Conservation (phyloP, 2,888 invertebrate genomes). For the Tryphoninae sp. region DNA sequence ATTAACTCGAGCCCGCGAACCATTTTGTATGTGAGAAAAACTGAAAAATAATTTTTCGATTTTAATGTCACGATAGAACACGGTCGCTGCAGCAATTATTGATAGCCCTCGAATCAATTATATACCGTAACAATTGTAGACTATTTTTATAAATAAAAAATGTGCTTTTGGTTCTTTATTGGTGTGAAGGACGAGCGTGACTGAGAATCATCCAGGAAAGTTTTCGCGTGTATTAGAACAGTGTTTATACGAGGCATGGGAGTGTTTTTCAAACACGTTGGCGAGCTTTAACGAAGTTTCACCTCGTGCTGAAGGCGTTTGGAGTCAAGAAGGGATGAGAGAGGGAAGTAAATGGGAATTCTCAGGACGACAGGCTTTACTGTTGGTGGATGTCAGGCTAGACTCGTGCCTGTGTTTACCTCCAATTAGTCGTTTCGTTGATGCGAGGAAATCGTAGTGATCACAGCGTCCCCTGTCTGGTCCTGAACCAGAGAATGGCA, state of each 20-base stretch:
- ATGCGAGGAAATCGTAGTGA: conserved; percentile 22
- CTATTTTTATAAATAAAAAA: too few species aligned
- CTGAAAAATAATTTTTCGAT: too few species aligned
- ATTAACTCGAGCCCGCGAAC: too few species aligned
- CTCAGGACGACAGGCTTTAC: neutral
- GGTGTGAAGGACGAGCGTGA: neutral
- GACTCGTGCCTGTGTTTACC: conserved; percentile 6
- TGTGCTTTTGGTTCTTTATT: too few species aligned
- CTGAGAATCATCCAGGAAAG: neutral
- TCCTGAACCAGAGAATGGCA: neutral
- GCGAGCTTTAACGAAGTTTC: neutral
- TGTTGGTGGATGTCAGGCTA: neutral
- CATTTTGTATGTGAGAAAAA: too few species aligned
- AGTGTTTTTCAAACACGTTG: neutral
- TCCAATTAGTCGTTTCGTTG: conserved; percentile 33
- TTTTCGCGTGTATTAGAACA: neutral
- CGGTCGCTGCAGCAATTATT: too few species aligned
- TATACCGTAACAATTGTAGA: too few species aligned
- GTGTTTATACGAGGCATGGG: neutral
- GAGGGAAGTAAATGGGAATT: neutral
- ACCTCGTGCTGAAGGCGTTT: neutral
- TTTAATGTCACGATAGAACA: too few species aligned
- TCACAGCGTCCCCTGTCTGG: neutral
- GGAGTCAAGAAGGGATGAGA: neutral
- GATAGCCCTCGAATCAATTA: too few species aligned